These are phyloP conservation scores for Pagrus major DNA, from an alignment of 2,113 vertebrate genomes.

Conservation along the genomic window DNA sequence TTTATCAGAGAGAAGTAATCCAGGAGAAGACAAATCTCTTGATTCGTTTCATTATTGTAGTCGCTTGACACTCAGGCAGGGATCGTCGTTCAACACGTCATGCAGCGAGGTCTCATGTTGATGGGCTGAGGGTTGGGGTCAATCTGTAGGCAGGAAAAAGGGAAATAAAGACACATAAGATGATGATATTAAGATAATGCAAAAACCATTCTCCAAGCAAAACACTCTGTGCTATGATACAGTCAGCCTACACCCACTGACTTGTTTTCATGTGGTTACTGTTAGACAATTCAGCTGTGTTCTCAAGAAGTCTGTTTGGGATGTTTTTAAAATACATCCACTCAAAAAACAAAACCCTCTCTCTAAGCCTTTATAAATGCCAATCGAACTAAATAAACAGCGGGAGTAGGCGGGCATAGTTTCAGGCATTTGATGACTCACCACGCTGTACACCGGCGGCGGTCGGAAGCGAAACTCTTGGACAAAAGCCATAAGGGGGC, in stretches of 20 bases:
- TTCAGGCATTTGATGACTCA: conserved; percentile 69
- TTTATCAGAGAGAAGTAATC: conserved; percentile 76
- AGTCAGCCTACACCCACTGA: conserved; percentile 3
- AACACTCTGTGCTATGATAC: background rate
- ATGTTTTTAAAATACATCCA: no score
- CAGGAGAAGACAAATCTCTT: conserved; percentile 80
- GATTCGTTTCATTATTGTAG: conserved; percentile 63
- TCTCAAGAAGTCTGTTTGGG: background rate
- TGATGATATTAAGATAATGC: background rate
- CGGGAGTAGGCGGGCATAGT: no score
- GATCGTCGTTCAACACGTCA: conserved; percentile 91
- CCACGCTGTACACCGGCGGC: conserved; percentile 94
- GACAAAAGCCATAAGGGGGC: conserved; percentile 91
- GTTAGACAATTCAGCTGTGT: conserved; percentile 7
- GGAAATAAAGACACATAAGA: background rate
- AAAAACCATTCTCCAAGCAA: background rate
- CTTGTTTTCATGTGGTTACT: conserved; percentile 9
- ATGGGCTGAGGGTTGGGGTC: conserved; percentile 90
- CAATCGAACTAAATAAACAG: conserved; percentile 8
- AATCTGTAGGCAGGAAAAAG: conserved; percentile 81
- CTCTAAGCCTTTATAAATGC: background rate
- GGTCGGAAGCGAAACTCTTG: conserved; percentile 95
- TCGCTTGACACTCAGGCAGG: conserved; percentile 35
- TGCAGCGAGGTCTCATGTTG: conserved; percentile 89
- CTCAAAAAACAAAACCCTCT: no score